Evolutionary conservation across 2,113 vertebrate species (phyloP), one percentile per base, ranked within the genome.

Genomic region (Centropus unirufus): DNA sequence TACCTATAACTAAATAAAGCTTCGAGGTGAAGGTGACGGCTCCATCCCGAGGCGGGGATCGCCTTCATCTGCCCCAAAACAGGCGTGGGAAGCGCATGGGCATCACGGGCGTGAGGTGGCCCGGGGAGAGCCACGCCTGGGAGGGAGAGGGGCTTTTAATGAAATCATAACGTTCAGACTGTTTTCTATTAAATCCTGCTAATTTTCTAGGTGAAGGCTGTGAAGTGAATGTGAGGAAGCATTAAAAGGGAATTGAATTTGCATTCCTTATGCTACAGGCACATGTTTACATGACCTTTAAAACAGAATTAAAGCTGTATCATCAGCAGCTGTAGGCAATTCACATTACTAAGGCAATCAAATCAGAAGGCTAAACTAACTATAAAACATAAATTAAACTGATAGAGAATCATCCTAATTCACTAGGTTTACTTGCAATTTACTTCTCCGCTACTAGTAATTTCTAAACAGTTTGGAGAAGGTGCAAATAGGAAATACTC

Each of bases 231-330:
- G 96, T 67, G 96, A 98, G 92, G 93, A 97, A 96, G 97, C 96
- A 97, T 98, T 97, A 97, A 97, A 97, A 98, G 87, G 93, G 97
- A 97, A 98, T 98, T 97, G 97, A 95, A 98, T 98, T 98, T 98
- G 97, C 97, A 98, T 98, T 98, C 96, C 97, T 98, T 98, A 95
- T 97, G 97, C 97, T 98, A 97, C 96, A 97, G 97, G 97, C 97
- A 95, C 97, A 96, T 98, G 98, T 98, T 98, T 98, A 98, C 97
- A 98, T 98, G 98, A 98, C 98, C 98, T 98, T 98, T 98, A 98
- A 98, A 98, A 98, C 97, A 98, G 97, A 98, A 98, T 98, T 98
- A 98, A 98, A 97, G 97, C 97, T 98, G 97, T 97, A 98, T 97
- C 97, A 98, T 98, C 97, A 98, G 97, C 97, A 97, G 97, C 97